Evolutionary conservation across 1,140 invertebrate species (phyloP).

Genomic region (Trichonephila inaurata): DNA sequence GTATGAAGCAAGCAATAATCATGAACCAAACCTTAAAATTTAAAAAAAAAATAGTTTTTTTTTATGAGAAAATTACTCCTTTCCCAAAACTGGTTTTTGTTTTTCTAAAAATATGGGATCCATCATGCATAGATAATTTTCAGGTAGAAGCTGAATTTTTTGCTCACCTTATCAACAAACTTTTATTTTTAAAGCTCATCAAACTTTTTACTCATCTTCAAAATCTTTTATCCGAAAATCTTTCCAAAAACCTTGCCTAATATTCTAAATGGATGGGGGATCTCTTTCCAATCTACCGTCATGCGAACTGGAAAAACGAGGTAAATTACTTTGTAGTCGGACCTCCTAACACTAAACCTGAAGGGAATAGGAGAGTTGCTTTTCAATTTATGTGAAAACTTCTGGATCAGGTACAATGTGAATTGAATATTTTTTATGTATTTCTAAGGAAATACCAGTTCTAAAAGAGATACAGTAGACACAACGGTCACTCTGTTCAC

Average conservation of each 20-base stretch:
- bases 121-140: too few relatives aligned
- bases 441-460: too few relatives aligned
- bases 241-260: background rate
- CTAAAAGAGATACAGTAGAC: background rate
- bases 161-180: too few relatives aligned
- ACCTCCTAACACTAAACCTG: background rate
- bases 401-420: background rate
- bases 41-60: too few relatives aligned
- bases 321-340: background rate
- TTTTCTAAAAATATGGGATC: too few relatives aligned
- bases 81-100: too few relatives aligned
- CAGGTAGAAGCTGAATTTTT: too few relatives aligned
- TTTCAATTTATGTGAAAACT: slow-evolving; percentile 1
- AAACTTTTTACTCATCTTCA: background rate
- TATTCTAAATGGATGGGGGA: background rate
- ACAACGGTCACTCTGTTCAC: background rate
- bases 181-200: too few relatives aligned
- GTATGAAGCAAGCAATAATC: too few relatives aligned
- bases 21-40: too few relatives aligned
- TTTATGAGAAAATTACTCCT: too few relatives aligned
- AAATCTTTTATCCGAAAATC: background rate
- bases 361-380: background rate
- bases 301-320: background rate
- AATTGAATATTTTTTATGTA: background rate
- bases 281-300: background rate